Conservation (phyloP, 1,140 invertebrate genomes). For the Limonius californicus region DNA sequence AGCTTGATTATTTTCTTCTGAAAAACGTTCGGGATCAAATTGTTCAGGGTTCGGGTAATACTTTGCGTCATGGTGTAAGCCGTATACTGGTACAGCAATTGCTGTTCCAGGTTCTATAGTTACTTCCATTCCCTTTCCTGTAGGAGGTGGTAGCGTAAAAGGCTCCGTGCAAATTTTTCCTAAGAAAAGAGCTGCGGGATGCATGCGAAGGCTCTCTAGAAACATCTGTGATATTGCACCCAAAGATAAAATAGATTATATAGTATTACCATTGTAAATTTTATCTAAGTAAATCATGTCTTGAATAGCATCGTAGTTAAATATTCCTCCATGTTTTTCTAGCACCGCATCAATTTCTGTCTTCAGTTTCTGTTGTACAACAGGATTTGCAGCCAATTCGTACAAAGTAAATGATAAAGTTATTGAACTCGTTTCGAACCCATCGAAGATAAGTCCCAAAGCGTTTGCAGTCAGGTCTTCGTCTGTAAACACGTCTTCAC, state of each 20-base stretch:
- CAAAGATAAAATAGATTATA: no score
- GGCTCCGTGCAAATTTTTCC: no score
- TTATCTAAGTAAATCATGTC: conserved; percentile 34
- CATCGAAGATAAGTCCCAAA: conserved; percentile 51
- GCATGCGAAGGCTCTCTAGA: no score
- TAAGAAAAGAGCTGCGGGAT: no score
- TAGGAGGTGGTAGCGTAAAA: no score
- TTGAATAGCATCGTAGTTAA: conserved; percentile 39
- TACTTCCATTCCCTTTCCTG: no score
- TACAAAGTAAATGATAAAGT: conserved; percentile 54
- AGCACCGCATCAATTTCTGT: conserved; percentile 38
- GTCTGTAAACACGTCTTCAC: conserved; percentile 56
- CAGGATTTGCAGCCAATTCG: conserved; percentile 52
- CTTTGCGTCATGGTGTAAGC: conserved; percentile 6
- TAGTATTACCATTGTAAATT: conserved; percentile 33
- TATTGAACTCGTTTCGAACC: conserved; percentile 50
- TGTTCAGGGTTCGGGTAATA: conserved; percentile 3
- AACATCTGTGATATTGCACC: no score
- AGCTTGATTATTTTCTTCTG: neutral
- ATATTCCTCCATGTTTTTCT: conserved; percentile 25
- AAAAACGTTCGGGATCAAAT: conserved; percentile 10
- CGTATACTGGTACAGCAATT: neutral
- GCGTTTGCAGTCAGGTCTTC: conserved; percentile 53
- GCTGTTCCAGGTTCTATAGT: no score
- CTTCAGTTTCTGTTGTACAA: conserved; percentile 42